Evolutionary conservation across 2,113 vertebrate species (phyloP).

Genomic region (Pterocles burchelli): DNA sequence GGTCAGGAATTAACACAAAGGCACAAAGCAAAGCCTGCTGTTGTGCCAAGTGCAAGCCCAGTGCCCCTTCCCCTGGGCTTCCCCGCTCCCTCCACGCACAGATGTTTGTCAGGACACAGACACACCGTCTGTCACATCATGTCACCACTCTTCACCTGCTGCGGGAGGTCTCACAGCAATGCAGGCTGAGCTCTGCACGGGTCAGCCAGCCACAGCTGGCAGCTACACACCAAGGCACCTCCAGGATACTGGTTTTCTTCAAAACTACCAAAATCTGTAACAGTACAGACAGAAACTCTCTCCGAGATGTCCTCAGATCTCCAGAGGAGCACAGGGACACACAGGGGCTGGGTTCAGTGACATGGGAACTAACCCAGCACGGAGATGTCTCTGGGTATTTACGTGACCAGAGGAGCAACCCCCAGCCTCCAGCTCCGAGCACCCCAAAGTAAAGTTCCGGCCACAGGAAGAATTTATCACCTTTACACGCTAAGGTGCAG

Average conservation of each 20-base stretch:
- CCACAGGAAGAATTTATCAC: background rate
- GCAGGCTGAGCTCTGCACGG: background rate
- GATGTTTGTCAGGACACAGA: background rate
- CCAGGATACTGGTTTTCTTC: background rate
- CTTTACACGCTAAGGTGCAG: background rate
- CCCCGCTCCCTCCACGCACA: background rate
- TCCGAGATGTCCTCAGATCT: background rate
- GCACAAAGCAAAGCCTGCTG: background rate
- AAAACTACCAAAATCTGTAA: background rate
- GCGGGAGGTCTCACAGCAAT: background rate
- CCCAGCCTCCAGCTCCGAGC: background rate
- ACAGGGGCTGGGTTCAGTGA: background rate
- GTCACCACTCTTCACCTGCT: background rate
- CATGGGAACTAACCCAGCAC: background rate
- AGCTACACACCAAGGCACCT: background rate
- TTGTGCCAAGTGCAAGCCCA: background rate
- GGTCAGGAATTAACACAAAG: background rate
- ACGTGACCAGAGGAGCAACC: background rate
- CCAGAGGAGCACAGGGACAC: background rate
- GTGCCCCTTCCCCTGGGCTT: background rate
- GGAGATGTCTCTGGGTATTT: background rate
- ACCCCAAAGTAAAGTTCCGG: background rate
- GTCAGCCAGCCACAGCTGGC: background rate
- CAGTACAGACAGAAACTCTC: background rate
- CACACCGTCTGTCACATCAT: background rate